Evolutionary conservation across 2,113 vertebrate species (phyloP).

Genomic region (Macrotus californicus): DNA sequence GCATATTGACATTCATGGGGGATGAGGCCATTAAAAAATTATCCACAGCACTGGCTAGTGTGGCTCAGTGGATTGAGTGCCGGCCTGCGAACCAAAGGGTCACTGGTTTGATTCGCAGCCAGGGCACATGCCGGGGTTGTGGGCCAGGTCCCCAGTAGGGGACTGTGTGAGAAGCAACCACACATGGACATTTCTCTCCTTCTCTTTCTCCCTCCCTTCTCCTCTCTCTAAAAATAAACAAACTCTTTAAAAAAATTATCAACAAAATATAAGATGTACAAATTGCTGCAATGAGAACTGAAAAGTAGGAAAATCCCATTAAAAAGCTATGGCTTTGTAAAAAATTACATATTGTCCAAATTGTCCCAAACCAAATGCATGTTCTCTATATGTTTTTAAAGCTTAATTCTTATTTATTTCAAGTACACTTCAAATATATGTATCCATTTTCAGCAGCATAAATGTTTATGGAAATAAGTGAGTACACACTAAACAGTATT

Average conservation of each 20-base stretch:
- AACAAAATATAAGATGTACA: not conserved
- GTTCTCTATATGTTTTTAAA: not conserved
- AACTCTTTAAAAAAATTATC: not conserved
- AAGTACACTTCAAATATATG: not conserved
- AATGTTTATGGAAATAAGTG: not conserved
- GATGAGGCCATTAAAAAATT: not conserved
- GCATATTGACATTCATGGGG: not conserved
- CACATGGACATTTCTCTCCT: too few species aligned
- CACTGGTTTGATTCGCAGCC: too few species aligned
- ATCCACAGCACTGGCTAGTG: not conserved
- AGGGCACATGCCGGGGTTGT: too few species aligned
- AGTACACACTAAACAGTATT: not conserved
- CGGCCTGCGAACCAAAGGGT: too few species aligned
- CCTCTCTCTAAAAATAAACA: too few species aligned
- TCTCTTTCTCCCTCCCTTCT: too few species aligned
- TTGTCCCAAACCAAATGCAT: not conserved
- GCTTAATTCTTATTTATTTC: not conserved
- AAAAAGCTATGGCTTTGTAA: not conserved
- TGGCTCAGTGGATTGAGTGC: too few species aligned
- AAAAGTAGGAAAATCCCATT: not conserved
- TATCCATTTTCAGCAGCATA: not conserved
- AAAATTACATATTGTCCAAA: not conserved
- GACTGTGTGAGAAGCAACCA: too few species aligned
- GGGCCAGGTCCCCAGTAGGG: too few species aligned
- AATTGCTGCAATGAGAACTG: not conserved